Conservation (phyloP, 2,113 vertebrate species). For the Nothoprocta pentlandii region DNA sequence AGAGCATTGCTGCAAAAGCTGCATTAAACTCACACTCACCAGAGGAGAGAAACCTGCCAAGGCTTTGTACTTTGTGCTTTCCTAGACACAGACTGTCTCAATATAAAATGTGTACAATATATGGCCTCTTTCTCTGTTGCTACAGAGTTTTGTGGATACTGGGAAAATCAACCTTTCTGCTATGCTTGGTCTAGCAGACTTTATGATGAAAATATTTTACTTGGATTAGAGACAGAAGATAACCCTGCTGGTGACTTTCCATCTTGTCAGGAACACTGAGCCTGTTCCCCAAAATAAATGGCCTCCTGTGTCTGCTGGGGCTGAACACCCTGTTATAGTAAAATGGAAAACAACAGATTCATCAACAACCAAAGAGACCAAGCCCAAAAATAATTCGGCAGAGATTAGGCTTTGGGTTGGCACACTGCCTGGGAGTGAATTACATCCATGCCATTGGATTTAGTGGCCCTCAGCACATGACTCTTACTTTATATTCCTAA, state of each 20-base stretch:
- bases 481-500: neutral
- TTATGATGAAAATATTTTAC: neutral
- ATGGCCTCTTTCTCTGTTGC: neutral
- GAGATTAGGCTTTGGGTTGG: neutral
- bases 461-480: neutral
- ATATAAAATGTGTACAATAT: neutral
- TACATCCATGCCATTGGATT: constrained; percentile 16
- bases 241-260: constrained; percentile 6
- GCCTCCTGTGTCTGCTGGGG: neutral
- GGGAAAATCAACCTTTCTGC: neutral
- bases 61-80: neutral
- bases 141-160: neutral
- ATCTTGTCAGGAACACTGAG: neutral
- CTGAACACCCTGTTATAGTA: neutral
- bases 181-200: neutral
- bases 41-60: neutral
- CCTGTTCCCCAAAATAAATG: neutral
- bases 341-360: constrained; percentile 39
- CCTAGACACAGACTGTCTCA: neutral
- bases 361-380: constrained; percentile 34
- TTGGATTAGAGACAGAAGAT: neutral
- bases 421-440: neutral
- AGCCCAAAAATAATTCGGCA: constrained; percentile 28
- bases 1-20: neutral
- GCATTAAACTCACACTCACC: neutral